Evolutionary conservation across 2,888 invertebrate genomes (phyloP).

Genomic region (Drosophila pseudotalamancana): DNA sequence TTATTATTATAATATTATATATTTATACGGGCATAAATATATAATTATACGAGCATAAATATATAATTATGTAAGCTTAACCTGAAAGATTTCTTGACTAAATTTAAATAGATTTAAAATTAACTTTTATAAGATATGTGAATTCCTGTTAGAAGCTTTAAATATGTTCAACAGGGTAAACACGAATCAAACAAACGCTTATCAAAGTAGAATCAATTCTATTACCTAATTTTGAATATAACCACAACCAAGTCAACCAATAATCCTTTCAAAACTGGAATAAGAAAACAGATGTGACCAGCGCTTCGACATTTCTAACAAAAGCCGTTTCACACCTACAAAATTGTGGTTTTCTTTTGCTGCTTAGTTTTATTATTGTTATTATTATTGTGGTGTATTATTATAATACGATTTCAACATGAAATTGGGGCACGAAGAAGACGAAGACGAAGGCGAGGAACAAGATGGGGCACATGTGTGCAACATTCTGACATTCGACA

Average conservation of each 20-base stretch:
- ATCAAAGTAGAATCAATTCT: background rate
- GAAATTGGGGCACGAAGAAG: constrained; percentile 58
- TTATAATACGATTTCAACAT: constrained; percentile 60
- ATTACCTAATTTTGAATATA: constrained; percentile 10
- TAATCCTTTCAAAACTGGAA: constrained; percentile 64
- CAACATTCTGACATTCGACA: constrained; percentile 33
- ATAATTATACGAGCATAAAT: too few relatives aligned
- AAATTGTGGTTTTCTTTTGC: constrained; percentile 44
- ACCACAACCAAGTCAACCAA: constrained; percentile 42
- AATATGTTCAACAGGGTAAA: too few relatives aligned
- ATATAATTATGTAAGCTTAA: too few relatives aligned
- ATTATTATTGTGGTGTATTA: constrained; percentile 58
- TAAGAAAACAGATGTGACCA: constrained; percentile 53
- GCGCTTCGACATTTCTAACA: constrained; percentile 30
- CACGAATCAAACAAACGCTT: background rate
- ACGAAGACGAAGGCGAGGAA: background rate
- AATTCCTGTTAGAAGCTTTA: too few relatives aligned
- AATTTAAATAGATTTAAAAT: too few relatives aligned
- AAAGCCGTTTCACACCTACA: constrained; percentile 57
- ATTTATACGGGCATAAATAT: too few relatives aligned
- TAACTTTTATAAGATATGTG: too few relatives aligned
- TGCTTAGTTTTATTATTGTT: constrained; percentile 60
- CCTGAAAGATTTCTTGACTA: too few relatives aligned
- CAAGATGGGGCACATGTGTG: constrained; percentile 55
- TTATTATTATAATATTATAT: too few relatives aligned